A percentile compares a stretch with the other conserved stretches of the same genome.
Evolutionary conservation across 2,113 vertebrate species (phyloP).

Genomic region (Phrynosoma blainvillii): DNA sequence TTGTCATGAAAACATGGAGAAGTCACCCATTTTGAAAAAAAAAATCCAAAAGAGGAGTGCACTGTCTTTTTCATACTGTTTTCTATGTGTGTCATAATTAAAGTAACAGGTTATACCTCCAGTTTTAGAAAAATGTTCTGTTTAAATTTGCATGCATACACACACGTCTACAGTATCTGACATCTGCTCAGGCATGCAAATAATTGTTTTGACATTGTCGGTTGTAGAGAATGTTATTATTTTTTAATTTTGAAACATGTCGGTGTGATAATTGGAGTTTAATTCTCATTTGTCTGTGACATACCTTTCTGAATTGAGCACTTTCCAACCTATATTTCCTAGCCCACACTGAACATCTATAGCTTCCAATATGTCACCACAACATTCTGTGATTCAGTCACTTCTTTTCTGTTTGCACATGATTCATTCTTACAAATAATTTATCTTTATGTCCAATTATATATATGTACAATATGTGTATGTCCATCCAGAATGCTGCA

Average conservation of each 20-base stretch:
- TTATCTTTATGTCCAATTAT: not conserved
- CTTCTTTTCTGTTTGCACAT: fast-evolving
- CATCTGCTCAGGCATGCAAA: slow-evolving; percentile 61
- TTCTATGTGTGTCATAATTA: slow-evolving; percentile 58
- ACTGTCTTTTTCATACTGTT: slow-evolving; percentile 26
- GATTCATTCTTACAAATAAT: not conserved
- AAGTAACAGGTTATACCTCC: slow-evolving; percentile 46
- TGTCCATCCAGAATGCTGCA: not conserved
- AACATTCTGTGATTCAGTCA: not conserved
- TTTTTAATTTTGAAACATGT: slow-evolving; percentile 50
- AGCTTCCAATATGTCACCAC: not conserved
- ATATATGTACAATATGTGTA: not conserved
- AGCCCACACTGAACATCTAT: not conserved
- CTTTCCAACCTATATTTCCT: slow-evolving; percentile 33
- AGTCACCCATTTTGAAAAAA: not conserved
- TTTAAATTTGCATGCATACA: slow-evolving; percentile 60
- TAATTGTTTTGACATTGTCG: slow-evolving; percentile 69
- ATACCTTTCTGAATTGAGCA: slow-evolving; percentile 41
- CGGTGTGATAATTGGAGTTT: slow-evolving; percentile 59
- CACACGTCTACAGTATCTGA: slow-evolving; percentile 49
- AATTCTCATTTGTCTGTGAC: slow-evolving; percentile 58
- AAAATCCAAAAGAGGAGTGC: slow-evolving; percentile 46
- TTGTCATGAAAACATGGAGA: slow-evolving; percentile 20
- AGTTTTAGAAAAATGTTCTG: slow-evolving; percentile 53
- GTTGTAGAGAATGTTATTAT: slow-evolving; percentile 53